Evolutionary conservation across 2,113 vertebrate genomes (phyloP).

Genomic region (Oreocharis arfaki): DNA sequence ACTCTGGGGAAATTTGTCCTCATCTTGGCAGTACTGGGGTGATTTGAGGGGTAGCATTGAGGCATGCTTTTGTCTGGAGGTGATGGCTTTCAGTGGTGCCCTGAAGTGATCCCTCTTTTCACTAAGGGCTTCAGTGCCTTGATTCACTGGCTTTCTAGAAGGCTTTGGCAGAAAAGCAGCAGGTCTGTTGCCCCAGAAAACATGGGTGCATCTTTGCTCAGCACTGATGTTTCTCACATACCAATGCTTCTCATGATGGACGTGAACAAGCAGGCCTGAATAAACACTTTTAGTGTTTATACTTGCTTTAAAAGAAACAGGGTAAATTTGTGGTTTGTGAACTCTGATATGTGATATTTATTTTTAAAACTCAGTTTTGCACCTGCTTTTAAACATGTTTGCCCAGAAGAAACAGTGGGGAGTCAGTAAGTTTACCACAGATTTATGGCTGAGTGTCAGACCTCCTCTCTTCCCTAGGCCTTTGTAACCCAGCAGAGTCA

Average conservation of each 20-base stretch:
- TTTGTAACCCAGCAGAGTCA: neutral
- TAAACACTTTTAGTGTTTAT: neutral
- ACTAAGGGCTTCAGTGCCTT: neutral
- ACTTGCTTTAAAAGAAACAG: neutral
- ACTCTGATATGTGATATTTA: neutral
- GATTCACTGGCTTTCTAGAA: neutral
- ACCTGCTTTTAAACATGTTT: neutral
- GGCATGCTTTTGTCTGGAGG: neutral
- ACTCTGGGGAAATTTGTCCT: neutral
- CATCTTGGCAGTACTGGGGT: neutral
- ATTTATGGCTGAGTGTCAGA: neutral
- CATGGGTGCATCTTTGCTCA: neutral
- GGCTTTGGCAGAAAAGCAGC: neutral
- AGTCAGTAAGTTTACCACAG: neutral
- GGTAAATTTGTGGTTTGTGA: neutral
- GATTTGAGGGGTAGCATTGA: neutral
- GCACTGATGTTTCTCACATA: neutral
- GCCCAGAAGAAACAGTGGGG: neutral
- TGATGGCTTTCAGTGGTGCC: neutral
- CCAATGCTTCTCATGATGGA: neutral
- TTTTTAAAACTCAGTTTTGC: neutral
- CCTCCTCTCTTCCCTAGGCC: neutral
- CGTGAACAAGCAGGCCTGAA: neutral
- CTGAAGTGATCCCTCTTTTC: neutral
- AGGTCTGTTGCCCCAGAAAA: neutral